Evolutionary conservation across 2,797 vertebrate genomes (phyloP).

Genomic region (Eutrigla gurnardus): DNA sequence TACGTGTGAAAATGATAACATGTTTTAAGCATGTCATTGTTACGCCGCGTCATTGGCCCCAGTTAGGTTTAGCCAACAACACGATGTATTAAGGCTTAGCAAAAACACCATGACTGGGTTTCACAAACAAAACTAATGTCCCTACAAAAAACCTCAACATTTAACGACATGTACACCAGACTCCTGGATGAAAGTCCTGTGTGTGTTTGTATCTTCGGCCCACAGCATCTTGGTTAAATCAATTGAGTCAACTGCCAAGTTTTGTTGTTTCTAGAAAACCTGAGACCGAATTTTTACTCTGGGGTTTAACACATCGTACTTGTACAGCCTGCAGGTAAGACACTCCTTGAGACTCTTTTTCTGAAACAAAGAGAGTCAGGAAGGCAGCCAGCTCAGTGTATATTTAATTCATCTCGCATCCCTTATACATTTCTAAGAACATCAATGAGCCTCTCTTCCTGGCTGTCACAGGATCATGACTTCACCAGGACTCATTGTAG

Average conservation of each 20-base stretch:
- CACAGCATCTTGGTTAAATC: neutral
- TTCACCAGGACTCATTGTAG: constrained; percentile 11
- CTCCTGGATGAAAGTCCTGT: too few relatives aligned
- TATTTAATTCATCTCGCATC: constrained; percentile 36
- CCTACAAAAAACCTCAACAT: too few relatives aligned
- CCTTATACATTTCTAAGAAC: constrained; percentile 11
- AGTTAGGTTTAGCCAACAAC: too few relatives aligned
- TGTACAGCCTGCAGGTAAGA: constrained; percentile 21
- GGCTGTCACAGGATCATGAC: constrained; percentile 24
- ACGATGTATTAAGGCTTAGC: too few relatives aligned
- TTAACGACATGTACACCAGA: too few relatives aligned
- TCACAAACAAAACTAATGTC: too few relatives aligned
- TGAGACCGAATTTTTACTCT: neutral
- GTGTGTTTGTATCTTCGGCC: too few relatives aligned
- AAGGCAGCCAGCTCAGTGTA: constrained; percentile 8
- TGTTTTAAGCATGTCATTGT: too few relatives aligned
- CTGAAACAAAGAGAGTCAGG: neutral
- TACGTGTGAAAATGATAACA: too few relatives aligned
- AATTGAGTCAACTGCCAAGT: neutral
- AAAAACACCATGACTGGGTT: too few relatives aligned
- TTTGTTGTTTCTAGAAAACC: neutral
- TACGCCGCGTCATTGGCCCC: too few relatives aligned
- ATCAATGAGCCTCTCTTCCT: constrained; percentile 18
- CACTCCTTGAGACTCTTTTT: neutral
- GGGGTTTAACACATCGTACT: constrained; percentile 7